Evolutionary conservation across 1,140 invertebrate genomes (phyloP).

Genomic region (Drosophila rufa): DNA sequence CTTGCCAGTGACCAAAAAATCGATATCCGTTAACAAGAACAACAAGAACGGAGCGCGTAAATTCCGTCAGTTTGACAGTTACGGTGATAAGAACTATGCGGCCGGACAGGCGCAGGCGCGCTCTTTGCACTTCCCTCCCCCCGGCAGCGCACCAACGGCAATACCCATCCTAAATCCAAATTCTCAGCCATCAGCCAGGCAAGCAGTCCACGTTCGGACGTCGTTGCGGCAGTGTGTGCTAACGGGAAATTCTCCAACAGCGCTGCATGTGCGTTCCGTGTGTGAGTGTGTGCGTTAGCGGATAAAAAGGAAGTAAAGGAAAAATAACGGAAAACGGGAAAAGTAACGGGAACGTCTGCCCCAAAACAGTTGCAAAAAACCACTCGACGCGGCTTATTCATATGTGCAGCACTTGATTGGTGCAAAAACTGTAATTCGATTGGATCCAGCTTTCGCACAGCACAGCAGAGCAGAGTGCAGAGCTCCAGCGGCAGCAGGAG

Average conservation of each 20-base stretch:
- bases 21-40: constrained; percentile 50
- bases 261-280: constrained; percentile 71
- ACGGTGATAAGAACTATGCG: constrained; percentile 44
- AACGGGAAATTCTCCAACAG: constrained; percentile 51
- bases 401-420: constrained; percentile 28
- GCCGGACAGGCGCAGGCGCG: constrained; percentile 33
- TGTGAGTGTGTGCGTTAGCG: constrained; percentile 38
- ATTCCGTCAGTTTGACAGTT: constrained; percentile 54
- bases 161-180: constrained; percentile 41
- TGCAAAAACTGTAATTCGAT: constrained; percentile 40
- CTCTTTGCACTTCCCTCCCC: constrained; percentile 14
- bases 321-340: constrained; percentile 57
- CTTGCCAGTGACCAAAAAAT: constrained; percentile 45
- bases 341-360: constrained; percentile 39
- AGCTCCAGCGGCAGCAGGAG: constrained; percentile 22
- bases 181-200: constrained; percentile 30
- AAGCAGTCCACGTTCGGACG: constrained; percentile 68
- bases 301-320: constrained; percentile 41
- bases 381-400: constrained; percentile 2
- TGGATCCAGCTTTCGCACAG: constrained; percentile 30
- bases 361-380: constrained; percentile 31
- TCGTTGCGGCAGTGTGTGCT: constrained; percentile 65
- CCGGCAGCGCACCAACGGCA: background rate
- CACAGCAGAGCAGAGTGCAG: constrained; percentile 11
- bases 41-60: constrained; percentile 42